Evolutionary conservation across 37 sponge, comb jelly and placozoan species (phyloP).

Genomic region (Aplysina aerophoba): DNA sequence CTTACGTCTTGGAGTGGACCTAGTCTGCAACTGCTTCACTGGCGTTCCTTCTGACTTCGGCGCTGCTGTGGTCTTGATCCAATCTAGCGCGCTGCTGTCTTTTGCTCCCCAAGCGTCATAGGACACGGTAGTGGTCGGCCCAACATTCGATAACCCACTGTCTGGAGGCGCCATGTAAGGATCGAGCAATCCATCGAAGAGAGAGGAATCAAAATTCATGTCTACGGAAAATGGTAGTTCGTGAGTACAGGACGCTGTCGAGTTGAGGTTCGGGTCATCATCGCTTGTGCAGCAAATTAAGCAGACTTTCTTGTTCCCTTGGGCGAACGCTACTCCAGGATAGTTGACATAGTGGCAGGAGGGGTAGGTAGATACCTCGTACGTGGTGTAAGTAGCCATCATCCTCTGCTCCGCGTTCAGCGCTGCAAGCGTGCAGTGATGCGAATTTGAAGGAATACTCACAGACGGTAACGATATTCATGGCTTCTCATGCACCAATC

Average conservation of each 20-base stretch:
- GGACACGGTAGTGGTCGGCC: conserved; percentile 1
- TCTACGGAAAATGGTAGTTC: conserved; percentile 7
- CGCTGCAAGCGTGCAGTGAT: neutral
- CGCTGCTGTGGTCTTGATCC: neutral
- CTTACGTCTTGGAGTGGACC: neutral
- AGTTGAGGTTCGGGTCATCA: conserved; percentile 19
- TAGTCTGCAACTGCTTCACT: no score
- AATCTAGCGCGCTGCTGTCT: conserved; percentile 16
- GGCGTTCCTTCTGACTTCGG: no score
- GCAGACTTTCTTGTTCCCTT: neutral
- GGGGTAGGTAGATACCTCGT: neutral
- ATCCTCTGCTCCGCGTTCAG: no score
- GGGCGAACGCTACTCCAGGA: neutral
- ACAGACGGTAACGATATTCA: conserved; percentile 26
- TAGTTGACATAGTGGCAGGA: neutral
- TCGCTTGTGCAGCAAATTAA: conserved; percentile 25
- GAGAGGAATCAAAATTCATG: conserved; percentile 5
- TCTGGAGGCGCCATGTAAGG: neutral
- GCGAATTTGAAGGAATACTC: neutral
- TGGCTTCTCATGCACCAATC: neutral
- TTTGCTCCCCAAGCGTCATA: neutral
- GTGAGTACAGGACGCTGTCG: conserved; percentile 7
- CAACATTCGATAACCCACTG: neutral
- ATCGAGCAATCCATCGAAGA: conserved; percentile 18
- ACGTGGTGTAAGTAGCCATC: neutral